phyloP scores from a whole-genome alignment of 2,797 vertebrate species.

The Bufotes viridis region DNA sequence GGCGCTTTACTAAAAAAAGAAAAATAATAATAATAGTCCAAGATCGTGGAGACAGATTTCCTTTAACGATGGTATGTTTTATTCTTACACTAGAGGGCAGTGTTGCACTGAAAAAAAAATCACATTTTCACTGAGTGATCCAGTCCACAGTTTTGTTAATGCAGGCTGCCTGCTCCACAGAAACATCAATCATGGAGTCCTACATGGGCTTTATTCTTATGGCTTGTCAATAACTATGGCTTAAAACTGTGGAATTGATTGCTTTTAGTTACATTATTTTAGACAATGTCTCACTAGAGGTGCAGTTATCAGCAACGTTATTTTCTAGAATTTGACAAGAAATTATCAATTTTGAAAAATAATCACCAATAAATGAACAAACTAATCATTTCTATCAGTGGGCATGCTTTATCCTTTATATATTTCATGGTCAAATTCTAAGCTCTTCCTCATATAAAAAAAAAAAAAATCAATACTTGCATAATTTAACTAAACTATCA shows the following conservation, averaged over 20 bases:
- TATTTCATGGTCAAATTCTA: not conserved
- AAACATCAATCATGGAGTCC: not conserved
- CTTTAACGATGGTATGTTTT: not conserved
- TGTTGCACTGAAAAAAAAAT: slow-evolving; percentile 18
- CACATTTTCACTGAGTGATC: not conserved
- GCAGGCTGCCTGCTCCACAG: not conserved
- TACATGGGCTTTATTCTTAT: not conserved
- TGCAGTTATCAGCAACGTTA: not conserved
- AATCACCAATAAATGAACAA: not conserved
- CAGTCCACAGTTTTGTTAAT: not conserved
- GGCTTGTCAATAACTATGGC: not conserved
- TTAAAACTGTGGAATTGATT: not conserved
- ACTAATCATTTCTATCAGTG: not conserved
- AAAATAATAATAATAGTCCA: too few relatives aligned
- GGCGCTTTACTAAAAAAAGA: too few relatives aligned
- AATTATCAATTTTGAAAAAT: not conserved
- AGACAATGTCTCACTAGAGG: not conserved
- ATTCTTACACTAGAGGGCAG: slow-evolving; percentile 39
- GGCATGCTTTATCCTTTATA: not conserved
- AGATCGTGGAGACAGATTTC: too few relatives aligned
- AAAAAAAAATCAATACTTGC: not conserved
- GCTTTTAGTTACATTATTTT: not conserved
- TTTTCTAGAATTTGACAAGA: not conserved
- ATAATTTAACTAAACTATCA: not conserved
- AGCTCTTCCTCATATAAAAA: not conserved